Base-by-base conservation (phyloP, 1,140 invertebrate genomes). In the Heterodera carotae region DNA sequence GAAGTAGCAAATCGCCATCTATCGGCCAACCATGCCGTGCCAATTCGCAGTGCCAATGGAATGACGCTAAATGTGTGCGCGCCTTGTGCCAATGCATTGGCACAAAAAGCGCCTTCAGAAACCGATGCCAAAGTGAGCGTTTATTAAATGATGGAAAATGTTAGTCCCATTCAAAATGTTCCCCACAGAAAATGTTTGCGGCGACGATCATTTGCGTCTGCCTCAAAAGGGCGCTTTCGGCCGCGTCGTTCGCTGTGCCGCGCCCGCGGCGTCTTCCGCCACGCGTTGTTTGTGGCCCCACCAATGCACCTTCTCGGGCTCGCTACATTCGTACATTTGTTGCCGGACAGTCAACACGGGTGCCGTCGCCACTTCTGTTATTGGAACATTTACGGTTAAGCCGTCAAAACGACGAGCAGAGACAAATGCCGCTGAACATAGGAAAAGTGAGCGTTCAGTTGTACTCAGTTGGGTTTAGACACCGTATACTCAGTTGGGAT, bases 281-380 rank as follows among this genome's bases (percentile, higher is more conserved):
- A 8, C 39, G 39, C 39, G 39, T 43, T 76, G 67, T 53, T n/a
- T 74, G 33, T 80, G 79, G 39, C 62, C 73, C 34, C 53, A 69
- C 33, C 76, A 36, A n/a, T 84, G 84, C 67, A 53, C 27, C 36
- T 84, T 80, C 56, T 85, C 82, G 10, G 79, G 79, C 53, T 72
- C 74, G 33, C 69, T 85, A 8, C 78, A 70, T 27, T 75, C 79
- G 29, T 85, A 85, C 48, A 78, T 85, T 70, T 85, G 84, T 66
- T 85, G 84, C 64, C 80, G 75, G n/a, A 33, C 81, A 7, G 36
- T 72, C 1, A 73, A 18, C 43, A 15, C 25, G 15, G n/a, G 25
- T 29, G 76, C 80, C 48, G 74, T 34, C 39, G 33, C 75, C 27
- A 48, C 75, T 12, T 36, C 62, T 2, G 39, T 48, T 25, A 18